phyloP scores from a whole-genome alignment of 2,113 vertebrate species.

The Amphilophus citrinellus region DNA sequence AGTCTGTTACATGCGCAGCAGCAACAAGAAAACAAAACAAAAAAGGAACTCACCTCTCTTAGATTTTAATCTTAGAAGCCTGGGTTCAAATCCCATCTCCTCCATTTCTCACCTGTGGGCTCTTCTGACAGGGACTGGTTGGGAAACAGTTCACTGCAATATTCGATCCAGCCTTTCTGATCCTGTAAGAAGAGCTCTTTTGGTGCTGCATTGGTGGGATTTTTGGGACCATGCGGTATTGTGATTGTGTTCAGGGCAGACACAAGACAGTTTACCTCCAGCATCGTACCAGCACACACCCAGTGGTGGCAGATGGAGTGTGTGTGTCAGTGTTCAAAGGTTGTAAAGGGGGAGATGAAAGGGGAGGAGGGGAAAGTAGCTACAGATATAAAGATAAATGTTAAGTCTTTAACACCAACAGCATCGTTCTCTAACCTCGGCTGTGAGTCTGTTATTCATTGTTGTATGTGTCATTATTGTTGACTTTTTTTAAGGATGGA shows the following conservation, averaged over 20 bases:
- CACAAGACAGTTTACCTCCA: conserved; percentile 76
- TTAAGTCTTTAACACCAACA: conserved; percentile 49
- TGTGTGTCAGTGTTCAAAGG: conserved; percentile 77
- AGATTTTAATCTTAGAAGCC: conserved; percentile 32
- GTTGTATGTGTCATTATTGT: conserved; percentile 46
- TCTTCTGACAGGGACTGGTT: conserved; percentile 4
- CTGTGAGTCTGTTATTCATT: conserved; percentile 51
- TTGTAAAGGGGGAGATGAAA: neutral
- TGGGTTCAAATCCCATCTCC: conserved; percentile 36
- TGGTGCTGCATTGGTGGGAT: neutral
- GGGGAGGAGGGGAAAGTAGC: conserved; percentile 23
- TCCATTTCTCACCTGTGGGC: neutral
- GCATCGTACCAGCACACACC: conserved; percentile 74
- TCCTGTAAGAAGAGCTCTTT: neutral
- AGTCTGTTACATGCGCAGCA: conserved; percentile 71
- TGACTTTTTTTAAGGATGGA: conserved; percentile 34
- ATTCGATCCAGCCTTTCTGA: conserved; percentile 21
- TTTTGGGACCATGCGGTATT: conserved; percentile 17
- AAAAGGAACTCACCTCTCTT: conserved; percentile 48
- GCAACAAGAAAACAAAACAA: conserved; percentile 33
- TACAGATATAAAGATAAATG: conserved; percentile 33
- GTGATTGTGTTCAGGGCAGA: conserved; percentile 53
- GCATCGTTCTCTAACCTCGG: conserved; percentile 50
- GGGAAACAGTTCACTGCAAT: conserved; percentile 42
- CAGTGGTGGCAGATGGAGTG: conserved; percentile 20